Conservation (phyloP, 2,888 invertebrate species). For the Drosophila eohydei region DNA sequence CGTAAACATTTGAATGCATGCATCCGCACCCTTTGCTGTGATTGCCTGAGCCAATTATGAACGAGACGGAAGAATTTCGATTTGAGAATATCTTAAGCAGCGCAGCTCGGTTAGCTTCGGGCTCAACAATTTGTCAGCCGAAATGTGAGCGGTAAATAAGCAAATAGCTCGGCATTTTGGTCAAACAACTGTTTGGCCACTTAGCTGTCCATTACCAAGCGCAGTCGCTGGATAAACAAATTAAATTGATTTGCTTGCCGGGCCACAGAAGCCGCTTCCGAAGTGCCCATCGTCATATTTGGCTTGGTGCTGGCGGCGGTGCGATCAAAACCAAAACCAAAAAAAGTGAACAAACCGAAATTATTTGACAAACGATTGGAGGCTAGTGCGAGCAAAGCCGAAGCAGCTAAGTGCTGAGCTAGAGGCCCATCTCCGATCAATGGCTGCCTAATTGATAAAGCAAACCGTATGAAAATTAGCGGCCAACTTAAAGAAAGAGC, state of each 20-base stretch:
- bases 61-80: conserved; percentile 4
- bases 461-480: conserved; percentile 73
- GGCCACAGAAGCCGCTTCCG: conserved; percentile 79
- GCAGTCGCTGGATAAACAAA: conserved; percentile 74
- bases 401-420: conserved; percentile 36
- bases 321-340: conserved; percentile 55
- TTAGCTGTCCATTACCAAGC: conserved; percentile 78
- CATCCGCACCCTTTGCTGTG: conserved; percentile 13
- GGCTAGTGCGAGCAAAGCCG: conserved; percentile 12
- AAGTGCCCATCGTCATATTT: conserved; percentile 56
- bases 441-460: conserved; percentile 71
- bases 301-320: conserved; percentile 45
- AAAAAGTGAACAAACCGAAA: conserved; percentile 2
- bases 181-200: conserved; percentile 71
- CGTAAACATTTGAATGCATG: conserved; percentile 44
- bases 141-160: conserved; percentile 40
- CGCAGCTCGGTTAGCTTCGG: conserved; percentile 2
- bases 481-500: conserved; percentile 58
- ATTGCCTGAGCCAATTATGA: conserved; percentile 28
- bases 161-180: conserved; percentile 40
- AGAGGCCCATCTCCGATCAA: conserved; percentile 42
- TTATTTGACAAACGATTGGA: conserved; percentile 67
- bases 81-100: conserved; percentile 1
- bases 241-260: conserved; percentile 72
- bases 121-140: conserved; percentile 71